A percentile compares a stretch with the other conserved stretches of the same genome.
These are phyloP conservation scores for Argyrosomus regius DNA, from an alignment of 2,797 vertebrate species.

Conservation along the genomic window DNA sequence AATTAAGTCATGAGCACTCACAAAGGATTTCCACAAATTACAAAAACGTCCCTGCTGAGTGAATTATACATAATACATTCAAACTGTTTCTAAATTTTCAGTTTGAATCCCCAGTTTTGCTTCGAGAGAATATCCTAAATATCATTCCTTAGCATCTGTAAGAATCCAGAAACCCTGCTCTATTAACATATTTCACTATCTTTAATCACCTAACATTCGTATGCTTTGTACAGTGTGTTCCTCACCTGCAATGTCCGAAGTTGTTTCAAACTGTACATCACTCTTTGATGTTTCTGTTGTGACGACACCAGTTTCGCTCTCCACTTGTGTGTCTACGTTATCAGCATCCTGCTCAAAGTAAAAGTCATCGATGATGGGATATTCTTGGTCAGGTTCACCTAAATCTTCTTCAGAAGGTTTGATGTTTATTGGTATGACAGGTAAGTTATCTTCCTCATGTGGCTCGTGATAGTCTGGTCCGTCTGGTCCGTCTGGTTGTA, in stretches of 20 bases:
- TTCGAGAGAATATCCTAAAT: neutral
- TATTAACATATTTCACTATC: conserved; percentile 26
- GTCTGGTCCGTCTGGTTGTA: conserved; percentile 29
- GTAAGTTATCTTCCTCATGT: conserved; percentile 51
- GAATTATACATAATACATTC: conserved; percentile 25
- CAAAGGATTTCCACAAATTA: conserved; percentile 42
- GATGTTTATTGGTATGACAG: conserved; percentile 37
- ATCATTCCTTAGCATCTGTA: neutral
- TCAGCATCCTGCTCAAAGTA: conserved; percentile 6
- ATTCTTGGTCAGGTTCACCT: neutral
- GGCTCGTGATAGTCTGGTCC: conserved; percentile 31
- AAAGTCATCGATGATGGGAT: conserved; percentile 31
- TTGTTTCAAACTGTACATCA: conserved; percentile 31
- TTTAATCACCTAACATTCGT: conserved; percentile 28
- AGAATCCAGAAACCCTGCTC: conserved; percentile 1
- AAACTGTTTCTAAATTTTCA: conserved; percentile 10
- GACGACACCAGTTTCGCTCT: neutral
- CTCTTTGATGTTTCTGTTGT: conserved; percentile 22
- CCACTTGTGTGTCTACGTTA: neutral
- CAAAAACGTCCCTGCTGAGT: conserved; percentile 14
- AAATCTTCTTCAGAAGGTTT: conserved; percentile 23
- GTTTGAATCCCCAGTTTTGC: neutral
- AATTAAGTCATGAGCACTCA: conserved; percentile 27
- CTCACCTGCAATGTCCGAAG: conserved; percentile 47
- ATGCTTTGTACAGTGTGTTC: conserved; percentile 5